Base-by-base conservation (phyloP, 2,113 vertebrate species). In the Orycteropus afer region DNA sequence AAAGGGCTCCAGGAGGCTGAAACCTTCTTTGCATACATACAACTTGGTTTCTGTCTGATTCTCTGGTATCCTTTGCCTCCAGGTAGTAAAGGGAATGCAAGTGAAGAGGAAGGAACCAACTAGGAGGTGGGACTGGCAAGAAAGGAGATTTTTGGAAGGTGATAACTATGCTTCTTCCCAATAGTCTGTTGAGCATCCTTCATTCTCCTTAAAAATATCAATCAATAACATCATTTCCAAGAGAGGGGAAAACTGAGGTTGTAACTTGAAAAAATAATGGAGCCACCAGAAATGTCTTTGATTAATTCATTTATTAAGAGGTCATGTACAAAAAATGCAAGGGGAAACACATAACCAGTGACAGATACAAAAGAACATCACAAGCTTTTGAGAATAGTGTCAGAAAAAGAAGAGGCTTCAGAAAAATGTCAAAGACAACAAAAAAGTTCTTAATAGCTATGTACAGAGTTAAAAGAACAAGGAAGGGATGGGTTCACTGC, bases 301-400 rank as follows among this genome's bases (percentile, higher is more conserved):
- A 80, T 84, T 40, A 86, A 84, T 27, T 93, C 7, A 11, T 69
- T 37, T n/a, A 32, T 87, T 77, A 40, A 93, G 89, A 95, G 83
- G 12, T 49, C 22, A 87, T 34, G 40, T 8, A 29, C 6, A 37
- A 89, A 97, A 82, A 53, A 45, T 65, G 42, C 74, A 91, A 79
- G 20, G 67, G 76, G 67, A 90, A n/a, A 23, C 37, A 84, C 4
- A 51, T 20, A 74, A 61, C 37, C 63, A 89, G 94, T 61, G 79
- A 32, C 47, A 93, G 53, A 65, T 37, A 67, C n/a, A 83, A 49
- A 80, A 53, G 40, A 79, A 17, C 27, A 59, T 85, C 82, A 37
- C 32, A 57, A 11, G 49, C 42, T 67, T 57, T 0, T 59, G 76
- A 74, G 78, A 47, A 93, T 17, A 37, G 7, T 80, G 42, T 81